phyloP scores from a whole-genome alignment of 2,888 invertebrate species.

The Dermolepida albohirtum region DNA sequence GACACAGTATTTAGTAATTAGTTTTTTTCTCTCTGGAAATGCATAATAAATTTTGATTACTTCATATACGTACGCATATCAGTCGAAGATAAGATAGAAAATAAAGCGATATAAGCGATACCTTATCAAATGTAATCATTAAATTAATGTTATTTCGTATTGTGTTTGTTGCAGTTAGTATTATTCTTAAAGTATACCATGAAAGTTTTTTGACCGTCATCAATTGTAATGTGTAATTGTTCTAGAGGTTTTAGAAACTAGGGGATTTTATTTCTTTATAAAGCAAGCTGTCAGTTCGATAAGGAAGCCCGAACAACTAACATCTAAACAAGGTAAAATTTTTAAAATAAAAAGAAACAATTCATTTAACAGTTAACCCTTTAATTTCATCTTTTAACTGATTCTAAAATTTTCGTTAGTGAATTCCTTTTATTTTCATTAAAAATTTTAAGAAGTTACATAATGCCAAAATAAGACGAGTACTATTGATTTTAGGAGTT shows the following conservation, averaged over 20 bases:
- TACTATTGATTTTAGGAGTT: conserved; percentile 38
- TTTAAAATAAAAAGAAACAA: conserved; percentile 5
- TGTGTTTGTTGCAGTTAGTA: conserved; percentile 2
- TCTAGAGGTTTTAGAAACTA: conserved; percentile 37
- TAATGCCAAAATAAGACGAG: conserved; percentile 10
- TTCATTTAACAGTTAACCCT: not conserved
- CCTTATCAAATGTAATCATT: conserved; percentile 23
- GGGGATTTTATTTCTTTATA: conserved; percentile 44
- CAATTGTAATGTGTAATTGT: conserved; percentile 20
- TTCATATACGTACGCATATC: no score
- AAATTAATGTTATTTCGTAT: conserved; percentile 13
- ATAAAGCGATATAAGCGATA: not conserved
- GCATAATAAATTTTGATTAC: no score
- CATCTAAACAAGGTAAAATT: conserved; percentile 40
- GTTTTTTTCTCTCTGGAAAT: no score
- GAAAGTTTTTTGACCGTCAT: conserved; percentile 23
- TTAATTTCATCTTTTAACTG: not conserved
- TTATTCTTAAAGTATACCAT: conserved; percentile 3
- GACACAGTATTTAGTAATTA: no score
- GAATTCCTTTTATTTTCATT: not conserved
- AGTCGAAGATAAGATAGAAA: no score
- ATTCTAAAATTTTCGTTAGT: conserved; percentile 4
- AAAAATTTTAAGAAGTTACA: conserved; percentile 19
- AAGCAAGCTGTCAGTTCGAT: conserved; percentile 43
- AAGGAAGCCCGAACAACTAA: conserved; percentile 38